phyloP scores from a whole-genome alignment of 2,888 invertebrate species.

The Stramonita haemastoma region DNA sequence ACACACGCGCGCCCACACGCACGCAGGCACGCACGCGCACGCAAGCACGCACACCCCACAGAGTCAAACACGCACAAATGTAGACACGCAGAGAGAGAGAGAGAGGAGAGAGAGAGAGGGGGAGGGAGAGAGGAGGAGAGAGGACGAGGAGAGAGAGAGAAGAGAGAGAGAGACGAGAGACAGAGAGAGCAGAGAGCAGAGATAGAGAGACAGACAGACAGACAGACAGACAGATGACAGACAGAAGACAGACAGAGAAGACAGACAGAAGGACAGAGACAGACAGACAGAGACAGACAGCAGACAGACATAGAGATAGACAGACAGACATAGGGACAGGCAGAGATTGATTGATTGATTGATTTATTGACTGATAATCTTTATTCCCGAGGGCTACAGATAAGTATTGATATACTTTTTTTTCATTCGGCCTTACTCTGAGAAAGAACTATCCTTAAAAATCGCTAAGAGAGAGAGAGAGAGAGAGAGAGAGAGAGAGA shows the following conservation, averaged over 20 bases:
- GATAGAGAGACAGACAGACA: slow-evolving; percentile 1
- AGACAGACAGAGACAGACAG: slow-evolving; percentile 18
- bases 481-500: slow-evolving; percentile 6
- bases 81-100: neutral
- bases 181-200: neutral
- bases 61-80: neutral
- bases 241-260: slow-evolving; percentile 26
- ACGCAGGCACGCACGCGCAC: neutral
- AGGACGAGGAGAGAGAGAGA: slow-evolving; percentile 33
- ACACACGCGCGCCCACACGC: neutral
- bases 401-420: too few relatives aligned
- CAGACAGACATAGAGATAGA: too few relatives aligned
- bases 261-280: slow-evolving; percentile 10
- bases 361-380: too few relatives aligned
- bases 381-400: too few relatives aligned
- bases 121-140: slow-evolving; percentile 28
- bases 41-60: neutral
- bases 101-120: slow-evolving; percentile 38
- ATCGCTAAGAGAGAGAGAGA: neutral
- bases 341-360: too few relatives aligned
- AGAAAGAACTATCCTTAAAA: too few relatives aligned
- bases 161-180: neutral
- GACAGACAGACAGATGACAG: slow-evolving; percentile 24
- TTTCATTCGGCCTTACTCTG: too few relatives aligned
- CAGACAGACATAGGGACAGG: neutral